A percentile compares a stretch with the other conserved stretches of the same genome.
phyloP scores from a whole-genome alignment of 2,113 vertebrate species.

The Nycticryphes semicollaris region DNA sequence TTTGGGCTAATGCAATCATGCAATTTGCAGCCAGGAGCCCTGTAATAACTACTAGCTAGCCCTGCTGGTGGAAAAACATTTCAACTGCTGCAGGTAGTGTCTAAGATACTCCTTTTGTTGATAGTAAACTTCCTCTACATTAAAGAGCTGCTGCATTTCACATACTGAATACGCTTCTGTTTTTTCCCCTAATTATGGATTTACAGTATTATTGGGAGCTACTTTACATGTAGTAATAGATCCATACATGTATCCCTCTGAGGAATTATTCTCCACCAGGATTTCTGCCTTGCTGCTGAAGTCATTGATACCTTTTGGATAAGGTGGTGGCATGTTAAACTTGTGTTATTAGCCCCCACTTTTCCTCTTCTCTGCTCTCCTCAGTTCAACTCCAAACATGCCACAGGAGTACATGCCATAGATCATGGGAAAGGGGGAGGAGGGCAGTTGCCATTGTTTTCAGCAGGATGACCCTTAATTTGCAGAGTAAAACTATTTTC shows the following conservation, averaged over 20 bases:
- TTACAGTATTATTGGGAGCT: background rate
- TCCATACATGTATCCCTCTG: background rate
- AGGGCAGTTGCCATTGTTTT: background rate
- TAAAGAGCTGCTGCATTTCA: background rate
- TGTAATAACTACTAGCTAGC: background rate
- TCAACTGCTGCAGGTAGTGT: background rate
- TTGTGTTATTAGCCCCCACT: background rate
- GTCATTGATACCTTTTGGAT: background rate
- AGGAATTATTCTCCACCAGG: background rate
- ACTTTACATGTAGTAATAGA: background rate
- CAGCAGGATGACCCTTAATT: background rate
- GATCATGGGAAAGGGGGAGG: background rate
- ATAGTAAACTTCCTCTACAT: background rate
- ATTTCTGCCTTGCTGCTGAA: background rate
- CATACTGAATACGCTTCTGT: background rate
- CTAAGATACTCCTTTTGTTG: background rate
- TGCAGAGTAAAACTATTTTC: background rate
- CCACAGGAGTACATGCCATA: fast-evolving
- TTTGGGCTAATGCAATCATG: background rate
- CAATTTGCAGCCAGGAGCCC: background rate
- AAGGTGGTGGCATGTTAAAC: background rate
- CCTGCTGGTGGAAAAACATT: background rate
- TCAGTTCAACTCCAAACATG: background rate
- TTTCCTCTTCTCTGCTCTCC: background rate
- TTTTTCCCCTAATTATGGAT: background rate